phyloP scores from a whole-genome alignment of 2,888 invertebrate genomes.

The Heliconius erato region DNA sequence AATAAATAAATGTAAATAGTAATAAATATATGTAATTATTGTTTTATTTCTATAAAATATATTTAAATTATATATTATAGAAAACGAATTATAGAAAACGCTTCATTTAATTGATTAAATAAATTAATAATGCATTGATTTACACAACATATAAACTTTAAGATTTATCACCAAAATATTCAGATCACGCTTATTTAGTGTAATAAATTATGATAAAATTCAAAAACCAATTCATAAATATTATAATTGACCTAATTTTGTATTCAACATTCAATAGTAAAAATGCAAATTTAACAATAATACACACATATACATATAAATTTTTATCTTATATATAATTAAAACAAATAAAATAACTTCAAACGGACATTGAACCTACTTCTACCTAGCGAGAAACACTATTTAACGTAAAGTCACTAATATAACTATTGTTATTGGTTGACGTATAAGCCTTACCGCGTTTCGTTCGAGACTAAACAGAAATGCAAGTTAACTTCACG shows the following conservation, averaged over 20 bases:
- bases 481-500: constrained; percentile 15
- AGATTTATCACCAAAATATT: not conserved
- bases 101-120: not conserved
- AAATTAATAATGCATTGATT: too few relatives aligned
- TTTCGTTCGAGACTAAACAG: constrained; percentile 36
- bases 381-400: not conserved
- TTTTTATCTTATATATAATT: not conserved
- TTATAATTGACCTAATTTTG: constrained; percentile 45
- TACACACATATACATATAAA: not conserved
- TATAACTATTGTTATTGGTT: not conserved
- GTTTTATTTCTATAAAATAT: not conserved
- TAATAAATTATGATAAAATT: not conserved
- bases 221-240: constrained; percentile 31
- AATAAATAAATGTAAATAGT: not conserved
- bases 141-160: not conserved
- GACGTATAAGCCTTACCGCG: constrained; percentile 34
- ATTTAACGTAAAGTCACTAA: not conserved
- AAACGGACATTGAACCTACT: constrained; percentile 22
- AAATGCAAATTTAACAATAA: not conserved
- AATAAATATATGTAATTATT: not conserved
- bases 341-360: constrained; percentile 15
- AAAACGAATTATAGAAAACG: not conserved
- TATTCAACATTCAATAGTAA: constrained; percentile 12
- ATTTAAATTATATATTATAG: not conserved
- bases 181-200: not conserved